Evolutionary conservation across 2,797 vertebrate species (phyloP), one percentile per base, ranked within the genome.

Genomic region (Urocyon cinereoargenteus): DNA sequence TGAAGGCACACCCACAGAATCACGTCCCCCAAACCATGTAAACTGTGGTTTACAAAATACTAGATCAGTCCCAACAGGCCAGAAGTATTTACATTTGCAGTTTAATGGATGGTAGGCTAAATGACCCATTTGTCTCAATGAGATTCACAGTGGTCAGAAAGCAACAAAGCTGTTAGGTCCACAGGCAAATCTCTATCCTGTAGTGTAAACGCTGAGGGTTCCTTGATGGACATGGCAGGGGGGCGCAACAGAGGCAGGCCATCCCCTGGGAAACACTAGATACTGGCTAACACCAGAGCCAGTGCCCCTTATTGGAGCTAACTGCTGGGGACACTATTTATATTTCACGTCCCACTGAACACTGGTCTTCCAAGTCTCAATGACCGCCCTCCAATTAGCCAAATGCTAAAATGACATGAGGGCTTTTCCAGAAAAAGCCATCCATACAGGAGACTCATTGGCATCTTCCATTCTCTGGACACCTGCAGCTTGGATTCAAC

Each of bases 1-100:
- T 0, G 0, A 72, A 2, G 11, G 10, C 24, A n/a, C 3, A 14
- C 40, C 5, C 1, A 0, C 10, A 18, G 36, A 66, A 51, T 3
- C 26, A 2, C 3, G 11, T 15, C 26, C 82, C 40, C 5, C 57
- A 4, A 5, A 19, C 40, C 2, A 28, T 3, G 18, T n/a, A 40
- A 16, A 61, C 1, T 1, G 10, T n/a, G 16, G 59, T 26, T 59
- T 66, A n/a, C 24, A 77, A 51, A 81, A 53, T 10, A n/a, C 7
- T 22, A 3, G 13, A 88, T 45, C 59, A 75, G 2, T 26, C 40
- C 19, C 86, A 77, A 15, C 1, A 5, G 12, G 13, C 11, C 28
- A 13, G 10, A 78, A 83, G 62, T 68, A 45, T 73, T 28, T 70
- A 9, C 0, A 7, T 36, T 53, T 64, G 15, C 45, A 85, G 68